Evolutionary conservation across 2,797 vertebrate genomes (phyloP), one percentile per base, ranked within the genome.

Genomic region (Epinephelus malabaricus): DNA sequence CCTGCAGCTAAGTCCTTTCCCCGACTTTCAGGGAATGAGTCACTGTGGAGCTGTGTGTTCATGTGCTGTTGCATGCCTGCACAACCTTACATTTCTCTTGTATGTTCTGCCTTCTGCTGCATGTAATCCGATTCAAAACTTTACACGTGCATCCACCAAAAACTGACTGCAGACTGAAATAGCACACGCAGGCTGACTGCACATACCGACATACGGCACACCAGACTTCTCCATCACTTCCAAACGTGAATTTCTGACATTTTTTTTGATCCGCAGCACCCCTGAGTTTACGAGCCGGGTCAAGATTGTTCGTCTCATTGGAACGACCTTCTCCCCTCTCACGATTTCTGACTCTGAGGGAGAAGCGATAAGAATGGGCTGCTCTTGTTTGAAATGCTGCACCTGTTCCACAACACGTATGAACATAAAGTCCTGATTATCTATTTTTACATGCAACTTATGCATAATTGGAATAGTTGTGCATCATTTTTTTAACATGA

Each of bases 221-320:
- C 62, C 81, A 75, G 78, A 67, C 82, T 69, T 94, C 91, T 92
- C 91, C 87, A 87, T 94, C 88, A 43, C 91, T 69, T 68, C 83
- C 86, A 89, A 89, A 94, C 92, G 90, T 95, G 93, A 87, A 93
- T 90, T 91, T 92, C 62, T 75, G 74, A 80, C 81, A 72, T 90
- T 85, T 91, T 86, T 88, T 67, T 84, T 75, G 66, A 79, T 76
- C 75, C 23, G 1, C 3, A 13, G 81, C 76, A 90, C 80, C 87
- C 87, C 78, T 7, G 61, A 68, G 79, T 94, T 94, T 93, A 93
- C 80, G 93, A 93, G 87, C 60, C 0, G 78, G 88, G 92, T 88
- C 88, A 80, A 50, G 82, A 88, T 73, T 76, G 85, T 86, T 76
- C 65, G 30, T 61, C 87, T 85, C 73, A 12, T 77, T 78, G 88